These are phyloP conservation scores for Stichodactyla mertensii DNA, from an alignment of 64 coral and sea anemone species.

Conservation along the genomic window DNA sequence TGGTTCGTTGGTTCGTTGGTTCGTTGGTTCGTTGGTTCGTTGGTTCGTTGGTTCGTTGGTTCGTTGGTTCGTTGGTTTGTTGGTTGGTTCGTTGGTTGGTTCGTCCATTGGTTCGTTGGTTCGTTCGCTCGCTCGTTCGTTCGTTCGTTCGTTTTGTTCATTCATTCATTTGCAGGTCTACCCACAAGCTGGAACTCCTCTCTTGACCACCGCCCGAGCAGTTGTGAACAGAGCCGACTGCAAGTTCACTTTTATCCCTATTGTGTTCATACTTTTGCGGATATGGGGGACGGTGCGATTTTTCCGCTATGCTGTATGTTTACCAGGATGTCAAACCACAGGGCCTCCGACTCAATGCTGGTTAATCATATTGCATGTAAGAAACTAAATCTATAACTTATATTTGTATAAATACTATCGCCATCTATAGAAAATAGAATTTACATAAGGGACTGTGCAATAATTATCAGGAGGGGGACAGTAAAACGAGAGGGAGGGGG, in stretches of 20 bases:
- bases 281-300: slow-evolving; percentile 94
- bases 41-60: too few species aligned
- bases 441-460: too few species aligned
- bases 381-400: neutral
- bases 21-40: too few species aligned
- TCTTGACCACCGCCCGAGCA: slow-evolving; percentile 55
- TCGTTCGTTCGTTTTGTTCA: neutral
- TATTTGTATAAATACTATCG: too few species aligned
- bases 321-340: neutral
- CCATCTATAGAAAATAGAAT: too few species aligned
- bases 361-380: slow-evolving; percentile 30
- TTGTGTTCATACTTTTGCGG: slow-evolving; percentile 77
- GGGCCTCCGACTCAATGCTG: neutral
- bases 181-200: slow-evolving; percentile 22
- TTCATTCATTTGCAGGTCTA: neutral
- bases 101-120: neutral
- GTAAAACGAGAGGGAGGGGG: too few species aligned
- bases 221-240: slow-evolving; percentile 52
- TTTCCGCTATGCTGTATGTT: slow-evolving; percentile 35
- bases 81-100: neutral
- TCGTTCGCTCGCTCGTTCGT: neutral
- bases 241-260: slow-evolving; percentile 68
- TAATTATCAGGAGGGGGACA: too few species aligned
- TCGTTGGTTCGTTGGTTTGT: neutral
- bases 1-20: too few species aligned